Base-by-base conservation (phyloP, 2,888 invertebrate genomes). In the Hololepta plana region DNA sequence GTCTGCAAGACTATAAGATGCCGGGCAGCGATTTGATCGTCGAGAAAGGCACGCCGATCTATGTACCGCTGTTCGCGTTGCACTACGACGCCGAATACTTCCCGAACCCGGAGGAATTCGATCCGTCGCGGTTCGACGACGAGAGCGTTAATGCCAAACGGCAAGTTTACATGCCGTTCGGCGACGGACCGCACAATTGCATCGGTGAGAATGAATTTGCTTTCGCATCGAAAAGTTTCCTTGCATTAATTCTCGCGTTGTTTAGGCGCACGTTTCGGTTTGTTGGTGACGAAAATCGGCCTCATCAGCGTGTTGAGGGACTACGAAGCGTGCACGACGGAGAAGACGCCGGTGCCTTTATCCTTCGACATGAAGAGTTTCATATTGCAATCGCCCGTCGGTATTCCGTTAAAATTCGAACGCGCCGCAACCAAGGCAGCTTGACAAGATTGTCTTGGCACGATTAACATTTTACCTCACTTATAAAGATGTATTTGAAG, bases 191-290 rank as follows among this genome's bases (percentile, higher is more conserved):
- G 4, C 24, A 13, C 17, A 17, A n/a, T n/a, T n/a, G n/a, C n/a
- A n/a, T n/a, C n/a, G n/a, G n/a, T n/a, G n/a, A n/a, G n/a, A n/a
- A n/a, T n/a, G n/a, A n/a, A n/a, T n/a, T n/a, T n/a, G n/a, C n/a
- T n/a, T n/a, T n/a, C n/a, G n/a, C n/a, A n/a, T n/a, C n/a, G n/a
- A n/a, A n/a, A n/a, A n/a, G n/a, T n/a, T n/a, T n/a, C n/a, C n/a
- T n/a, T n/a, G n/a, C n/a, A n/a, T n/a, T n/a, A n/a, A n/a, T n/a
- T n/a, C n/a, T n/a, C n/a, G n/a, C n/a, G n/a, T n/a, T n/a, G n/a
- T 47, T 32, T 27, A 53, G 53, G 51, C 26, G 49, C 47, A 32
- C 34, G 52, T 34, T 53, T 53, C 32, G 51, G 49, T 13, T 30
- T 49, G 24, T 38, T 51, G 15, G 39, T 41, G 24, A 42, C 47